These are phyloP conservation scores for Lasiurus borealis DNA, from an alignment of 2,113 vertebrate species.

Conservation along the genomic window DNA sequence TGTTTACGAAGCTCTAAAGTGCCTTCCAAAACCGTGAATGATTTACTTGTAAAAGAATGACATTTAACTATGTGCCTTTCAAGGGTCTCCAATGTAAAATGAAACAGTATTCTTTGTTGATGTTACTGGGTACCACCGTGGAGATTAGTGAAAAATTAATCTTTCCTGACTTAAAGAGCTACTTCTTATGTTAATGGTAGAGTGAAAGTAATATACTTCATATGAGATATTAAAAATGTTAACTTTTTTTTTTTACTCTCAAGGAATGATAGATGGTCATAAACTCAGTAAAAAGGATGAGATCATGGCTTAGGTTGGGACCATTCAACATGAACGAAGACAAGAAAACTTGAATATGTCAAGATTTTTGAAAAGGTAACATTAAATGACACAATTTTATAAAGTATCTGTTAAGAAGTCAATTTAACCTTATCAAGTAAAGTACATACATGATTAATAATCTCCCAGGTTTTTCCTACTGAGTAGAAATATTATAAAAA, in stretches of 20 bases:
- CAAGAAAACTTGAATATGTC: conserved; percentile 38
- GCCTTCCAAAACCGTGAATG: conserved; percentile 47
- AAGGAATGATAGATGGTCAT: conserved; percentile 69
- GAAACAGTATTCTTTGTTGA: conserved; percentile 75
- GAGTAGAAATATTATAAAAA: neutral
- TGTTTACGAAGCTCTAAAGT: conserved; percentile 43
- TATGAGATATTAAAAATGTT: conserved; percentile 59
- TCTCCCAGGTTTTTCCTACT: neutral
- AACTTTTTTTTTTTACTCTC: conserved; percentile 46
- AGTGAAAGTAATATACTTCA: conserved; percentile 73
- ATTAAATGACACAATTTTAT: neutral
- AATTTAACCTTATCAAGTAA: conserved; percentile 33
- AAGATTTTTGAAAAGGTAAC: conserved; percentile 58
- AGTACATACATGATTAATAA: neutral
- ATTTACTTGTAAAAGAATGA: conserved; percentile 69
- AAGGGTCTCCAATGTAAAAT: conserved; percentile 68
- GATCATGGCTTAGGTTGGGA: conserved; percentile 64
- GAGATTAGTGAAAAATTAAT: conserved; percentile 76
- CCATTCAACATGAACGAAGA: conserved; percentile 57
- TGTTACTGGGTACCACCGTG: conserved; percentile 56
- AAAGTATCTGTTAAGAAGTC: neutral
- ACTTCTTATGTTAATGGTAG: conserved; percentile 76
- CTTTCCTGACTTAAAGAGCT: conserved; percentile 67
- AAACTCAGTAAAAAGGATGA: conserved; percentile 74
- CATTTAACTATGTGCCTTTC: conserved; percentile 68